A percentile compares a stretch with the other conserved stretches of the same genome.
Evolutionary conservation across 2,113 vertebrate genomes (phyloP).

Genomic region (Sinocyclocheilus grahami): DNA sequence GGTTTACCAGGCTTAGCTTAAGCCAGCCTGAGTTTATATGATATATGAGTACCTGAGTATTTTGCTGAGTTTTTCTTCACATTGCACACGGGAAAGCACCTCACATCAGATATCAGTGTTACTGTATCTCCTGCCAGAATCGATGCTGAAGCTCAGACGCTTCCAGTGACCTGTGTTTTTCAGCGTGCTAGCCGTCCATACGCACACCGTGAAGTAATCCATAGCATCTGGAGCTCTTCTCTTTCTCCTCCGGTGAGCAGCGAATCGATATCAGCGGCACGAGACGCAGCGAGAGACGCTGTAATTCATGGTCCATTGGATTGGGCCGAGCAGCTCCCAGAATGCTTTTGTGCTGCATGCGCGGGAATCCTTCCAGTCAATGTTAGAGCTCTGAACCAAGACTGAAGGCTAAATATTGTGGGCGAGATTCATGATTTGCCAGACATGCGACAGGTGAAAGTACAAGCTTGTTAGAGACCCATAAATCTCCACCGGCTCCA

Average conservation of each 20-base stretch:
- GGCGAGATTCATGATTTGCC: not conserved
- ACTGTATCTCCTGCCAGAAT: not conserved
- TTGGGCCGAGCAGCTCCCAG: slow-evolving; percentile 36
- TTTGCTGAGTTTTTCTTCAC: not conserved
- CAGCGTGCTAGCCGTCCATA: not conserved
- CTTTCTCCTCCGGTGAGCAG: slow-evolving; percentile 17
- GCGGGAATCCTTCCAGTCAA: slow-evolving; percentile 53
- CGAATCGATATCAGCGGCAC: slow-evolving; percentile 28
- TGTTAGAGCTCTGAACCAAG: slow-evolving; percentile 51
- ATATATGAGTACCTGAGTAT: too few relatives aligned
- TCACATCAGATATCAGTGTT: not conserved
- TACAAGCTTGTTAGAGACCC: slow-evolving; percentile 30
- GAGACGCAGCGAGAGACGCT: slow-evolving; percentile 6
- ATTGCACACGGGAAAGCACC: not conserved
- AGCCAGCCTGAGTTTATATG: too few relatives aligned
- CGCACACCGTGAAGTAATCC: slow-evolving; percentile 36
- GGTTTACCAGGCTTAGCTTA: too few relatives aligned
- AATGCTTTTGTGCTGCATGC: slow-evolving; percentile 24
- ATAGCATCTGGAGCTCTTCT: not conserved
- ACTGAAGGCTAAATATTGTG: slow-evolving; percentile 18
- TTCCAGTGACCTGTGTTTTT: slow-evolving; percentile 3
- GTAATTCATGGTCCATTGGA: slow-evolving; percentile 48
- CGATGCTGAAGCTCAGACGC: not conserved
- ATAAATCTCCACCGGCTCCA: not conserved
- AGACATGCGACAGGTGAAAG: not conserved